Evolutionary conservation across 2,113 vertebrate genomes (phyloP), one percentile per base, ranked within the genome.

Genomic region (Phrynocephalus versicolor): DNA sequence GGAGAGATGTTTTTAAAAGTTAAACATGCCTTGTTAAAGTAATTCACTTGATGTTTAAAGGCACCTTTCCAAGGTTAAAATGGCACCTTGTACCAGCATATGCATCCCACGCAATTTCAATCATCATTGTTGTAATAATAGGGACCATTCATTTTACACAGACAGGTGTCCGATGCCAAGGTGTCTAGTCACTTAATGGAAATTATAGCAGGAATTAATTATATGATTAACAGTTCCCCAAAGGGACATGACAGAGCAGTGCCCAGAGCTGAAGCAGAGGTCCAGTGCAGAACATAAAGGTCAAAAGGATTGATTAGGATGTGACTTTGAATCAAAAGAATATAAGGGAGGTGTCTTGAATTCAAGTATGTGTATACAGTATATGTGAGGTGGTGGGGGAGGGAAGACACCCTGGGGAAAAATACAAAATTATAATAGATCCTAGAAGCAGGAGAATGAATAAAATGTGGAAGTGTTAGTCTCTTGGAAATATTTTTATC

Each of bases 161-260:
- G 2, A 81, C 85, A 92, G 74, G 77, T 86, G 67, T 39, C 0
- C 81, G 86, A 88, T 76, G 64, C 67, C 69, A 39, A 92, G 86
- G 82, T 87, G 88, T 71, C 88, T 84, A 84, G 79, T 88, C 83
- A 13, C 88, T 81, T 92, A 89, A 89, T 73, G 91, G 87, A 89
- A 87, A 93, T 91, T 92, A 85, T 23, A 19, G 55, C 57, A 67
- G 55, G 85, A 91, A 92, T 93, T 90, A 89, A 90, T 92, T 83
- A 73, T 3, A 85, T 88, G 69, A 91, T 89, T 89, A 92, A 87
- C 87, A 87, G 37, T 81, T 80, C 84, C 88, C 74, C 87, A 7
- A 88, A 84, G 35, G 15, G 84, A 89, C 88, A 70, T 65, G 88
- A 83, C 64, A 74, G 73, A 60, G 74, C 79, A 78, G 77, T 78